These are phyloP conservation scores for Eugnorisma glareosa DNA, from an alignment of 2,888 invertebrate genomes.

Conservation along the genomic window DNA sequence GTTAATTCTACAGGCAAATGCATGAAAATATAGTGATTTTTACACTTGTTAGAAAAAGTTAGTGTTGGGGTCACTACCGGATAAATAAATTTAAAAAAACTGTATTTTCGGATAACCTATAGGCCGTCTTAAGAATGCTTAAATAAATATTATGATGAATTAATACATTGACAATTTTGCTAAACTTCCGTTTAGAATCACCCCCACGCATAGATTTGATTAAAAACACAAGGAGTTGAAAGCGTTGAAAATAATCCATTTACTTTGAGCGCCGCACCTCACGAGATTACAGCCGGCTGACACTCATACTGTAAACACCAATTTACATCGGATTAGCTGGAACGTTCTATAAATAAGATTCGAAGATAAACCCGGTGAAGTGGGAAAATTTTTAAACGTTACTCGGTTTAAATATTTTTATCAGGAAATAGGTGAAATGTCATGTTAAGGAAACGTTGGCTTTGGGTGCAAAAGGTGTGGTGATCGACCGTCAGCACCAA, in stretches of 20 bases:
- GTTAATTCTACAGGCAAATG: no score
- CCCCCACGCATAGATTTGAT: not conserved
- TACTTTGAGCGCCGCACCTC: conserved; percentile 63
- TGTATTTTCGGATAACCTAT: no score
- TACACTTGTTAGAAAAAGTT: no score
- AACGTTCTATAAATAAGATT: conserved; percentile 41
- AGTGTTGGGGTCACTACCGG: no score
- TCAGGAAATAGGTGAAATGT: not conserved
- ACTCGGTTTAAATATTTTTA: not conserved
- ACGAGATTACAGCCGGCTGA: conserved; percentile 60
- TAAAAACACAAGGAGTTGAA: conserved; percentile 20
- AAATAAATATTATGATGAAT: no score
- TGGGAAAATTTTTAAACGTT: not conserved
- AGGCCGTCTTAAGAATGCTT: no score
- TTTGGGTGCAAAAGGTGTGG: no score
- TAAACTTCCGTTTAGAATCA: not conserved
- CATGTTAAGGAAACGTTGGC: not conserved
- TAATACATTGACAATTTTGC: not conserved
- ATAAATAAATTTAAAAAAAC: no score
- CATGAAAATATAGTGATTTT: no score
- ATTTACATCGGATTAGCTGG: conserved; percentile 61
- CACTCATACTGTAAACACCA: conserved; percentile 58
- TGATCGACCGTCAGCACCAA: no score
- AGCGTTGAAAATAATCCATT: conserved; percentile 68
- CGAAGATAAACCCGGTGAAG: conserved; percentile 11